Evolutionary conservation across 2,888 invertebrate genomes (phyloP), one percentile per base, ranked within the genome.

Genomic region (Blastobasis lacticolella): DNA sequence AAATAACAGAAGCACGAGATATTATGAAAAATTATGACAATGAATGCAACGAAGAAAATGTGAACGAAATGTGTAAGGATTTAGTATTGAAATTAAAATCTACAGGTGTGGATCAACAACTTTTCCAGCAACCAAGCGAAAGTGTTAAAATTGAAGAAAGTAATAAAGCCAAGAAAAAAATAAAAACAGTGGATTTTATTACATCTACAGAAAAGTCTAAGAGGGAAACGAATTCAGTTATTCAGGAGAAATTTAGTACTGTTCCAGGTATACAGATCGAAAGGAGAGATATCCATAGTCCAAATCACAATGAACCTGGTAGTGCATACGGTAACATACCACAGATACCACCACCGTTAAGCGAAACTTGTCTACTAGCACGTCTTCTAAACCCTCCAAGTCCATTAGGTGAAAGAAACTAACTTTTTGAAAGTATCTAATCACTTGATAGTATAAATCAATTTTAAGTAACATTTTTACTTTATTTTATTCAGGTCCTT

Each of bases 11-110:
- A 61, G 79, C 74, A 0, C 77, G 73, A 64, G 75, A 81, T 54
- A 66, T 82, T 1, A 73, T 88, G 51, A 57, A 69, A 37, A 74
- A 78, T 40, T 75, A 85, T 53, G 65, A 80, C n/a, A 56, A 70
- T 51, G 43, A 72, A 41, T 88, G 88, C 49, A 75, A 72, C 36
- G 60, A 74, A 41, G 66, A 74, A 45, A 68, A 67, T 45, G 64
- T 74, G 54, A 67, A 73, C 58, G 65, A 75, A 52, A 62, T 75
- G 40, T 88, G 88, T 49, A 76, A 74, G 63, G 67, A 78, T 47
- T 67, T 85, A 23, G 70, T 86, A 23, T 23, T 23, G 3, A 23
- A 23, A 23, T 2, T 23, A 23, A 23, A 23, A 23, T 23, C 23
- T 23, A 23, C 23, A 23, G 23, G 23, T 23, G 23, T 23, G 23